phyloP scores from a whole-genome alignment of 2,888 invertebrate species.

The Sycophila texana region DNA sequence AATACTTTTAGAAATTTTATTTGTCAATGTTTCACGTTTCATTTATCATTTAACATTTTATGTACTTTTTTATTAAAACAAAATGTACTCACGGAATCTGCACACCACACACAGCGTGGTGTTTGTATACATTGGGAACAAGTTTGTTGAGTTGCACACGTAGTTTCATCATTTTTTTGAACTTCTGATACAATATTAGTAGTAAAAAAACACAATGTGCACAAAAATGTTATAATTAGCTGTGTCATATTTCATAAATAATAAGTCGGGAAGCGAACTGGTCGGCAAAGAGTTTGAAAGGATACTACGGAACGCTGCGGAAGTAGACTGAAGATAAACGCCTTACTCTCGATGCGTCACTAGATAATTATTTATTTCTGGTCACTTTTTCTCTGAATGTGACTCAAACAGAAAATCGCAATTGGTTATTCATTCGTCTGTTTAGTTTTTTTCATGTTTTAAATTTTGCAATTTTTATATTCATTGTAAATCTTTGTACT shows the following conservation, averaged over 20 bases:
- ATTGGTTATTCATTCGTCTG: not conserved
- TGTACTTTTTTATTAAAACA: not conserved
- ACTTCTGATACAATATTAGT: not conserved
- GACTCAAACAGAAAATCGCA: slow-evolving; percentile 24
- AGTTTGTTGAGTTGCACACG: slow-evolving; percentile 72
- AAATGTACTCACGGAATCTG: slow-evolving; percentile 64
- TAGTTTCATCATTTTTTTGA: slow-evolving; percentile 60
- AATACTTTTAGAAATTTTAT: too few relatives aligned
- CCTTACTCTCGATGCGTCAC: slow-evolving; percentile 60
- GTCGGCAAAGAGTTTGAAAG: slow-evolving; percentile 53
- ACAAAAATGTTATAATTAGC: not conserved
- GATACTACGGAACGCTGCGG: slow-evolving; percentile 69
- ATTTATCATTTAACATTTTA: not conserved
- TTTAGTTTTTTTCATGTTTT: not conserved
- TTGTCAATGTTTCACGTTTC: not conserved
- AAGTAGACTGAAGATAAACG: slow-evolving; percentile 65
- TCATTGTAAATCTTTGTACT: too few relatives aligned
- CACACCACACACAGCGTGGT: slow-evolving; percentile 77
- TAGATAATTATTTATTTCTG: slow-evolving; percentile 53
- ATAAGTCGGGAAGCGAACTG: not conserved
- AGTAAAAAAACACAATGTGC: not conserved
- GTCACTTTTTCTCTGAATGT: slow-evolving; percentile 38
- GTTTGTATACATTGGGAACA: slow-evolving; percentile 77
- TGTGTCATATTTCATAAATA: slow-evolving; percentile 17
- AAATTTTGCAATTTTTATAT: not conserved